Base-by-base conservation (phyloP, 2,888 invertebrate species). In the Drosophila affinis region DNA sequence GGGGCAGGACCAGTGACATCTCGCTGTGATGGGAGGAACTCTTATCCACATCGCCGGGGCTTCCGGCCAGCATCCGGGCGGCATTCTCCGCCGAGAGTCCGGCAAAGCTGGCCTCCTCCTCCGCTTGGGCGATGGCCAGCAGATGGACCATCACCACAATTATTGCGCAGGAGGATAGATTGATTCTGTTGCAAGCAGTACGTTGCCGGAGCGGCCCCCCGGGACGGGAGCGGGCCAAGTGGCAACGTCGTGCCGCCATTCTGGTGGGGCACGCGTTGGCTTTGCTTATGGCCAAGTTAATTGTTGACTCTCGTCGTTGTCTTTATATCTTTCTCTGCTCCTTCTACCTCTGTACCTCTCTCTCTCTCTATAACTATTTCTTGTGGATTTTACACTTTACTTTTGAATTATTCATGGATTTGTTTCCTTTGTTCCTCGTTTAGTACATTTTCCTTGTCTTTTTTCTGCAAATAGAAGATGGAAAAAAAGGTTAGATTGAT, bases 1-100 rank as follows among this genome's bases (percentile, higher is more conserved):
- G 97, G 56, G 97, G 97, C 90, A 97, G 94, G 88, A 97, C 95
- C 73, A 92, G 79, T 14, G 92, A 92, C 89, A 92, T 89, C 53
- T 91, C 91, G 69, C 91, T 91, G 67, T 78, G 84, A 9, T 69
- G 62, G 59, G 58, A 54, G 3, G 71, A 64, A 3, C 64, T 44
- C 18, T 58, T 75, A 24, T 79, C 81, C 59, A 60, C 12, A 9
- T 86, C 88, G 1, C 77, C 77, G 3, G 79, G 79, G 63, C 85
- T 86, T 21, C 90, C 89, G 24, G 90, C 89, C 65, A 90, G 24
- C 89, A 90, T 90, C 32, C 90, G 79, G 7, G 89, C 90, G 2
- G 91, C 89, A 82, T 90, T 90, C 32, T 87, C 87, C 1, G 89
- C 81, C n/a, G 88, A 87, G 17, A 91, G 57, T 1, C 90, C 89